Base-by-base conservation (phyloP, 2,888 invertebrate genomes). In the Chrysina gloriosa region DNA sequence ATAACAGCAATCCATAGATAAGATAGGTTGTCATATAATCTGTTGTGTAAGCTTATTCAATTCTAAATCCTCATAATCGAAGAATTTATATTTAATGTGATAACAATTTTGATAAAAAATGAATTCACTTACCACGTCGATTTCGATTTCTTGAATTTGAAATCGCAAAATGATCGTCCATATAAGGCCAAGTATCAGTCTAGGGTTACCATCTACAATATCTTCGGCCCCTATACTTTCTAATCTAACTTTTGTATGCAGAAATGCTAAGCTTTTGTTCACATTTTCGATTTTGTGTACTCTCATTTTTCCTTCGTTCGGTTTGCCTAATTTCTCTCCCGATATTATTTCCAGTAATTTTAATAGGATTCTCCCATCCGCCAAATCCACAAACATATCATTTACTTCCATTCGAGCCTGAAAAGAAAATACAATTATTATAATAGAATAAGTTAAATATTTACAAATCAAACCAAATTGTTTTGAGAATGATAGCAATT, bases 231-330 rank as follows among this genome's bases (percentile, higher is more conserved):
- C 98, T 79, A 99, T 98, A 78, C 97, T 98, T 86, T 98, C 98
- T 83, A 98, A 85, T 54, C 97, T 92, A 69, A 98, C 92, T 90
- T 97, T 98, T 66, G 97, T 97, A 83, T 96, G 96, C 75, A 98
- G 86, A 85, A 98, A 98, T 79, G 95, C 95, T 80, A 98, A 88
- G 81, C 96, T 95, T 86, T 97, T 97, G 87, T 98, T 98, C 80
- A 98, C 95, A 84, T 99, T 99, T 86, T 99, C 98, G 68, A 99
- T 95, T 88, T 98, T 98, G 87, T 99, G 98, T 56, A 99, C 98
- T 75, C 98, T 87, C 93, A 98, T 95, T 72, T 93, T 90, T 47
- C 97, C 97, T 81, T 91, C 93, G 88, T 98, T 99, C 78, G 98
- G 98, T 77, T 96, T 92, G 72, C 96, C 98, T 77, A 99, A 87